Evolutionary conservation across 1,140 invertebrate genomes (phyloP), one percentile per base, ranked within the genome.

Genomic region (Hypsibius dujardini): DNA sequence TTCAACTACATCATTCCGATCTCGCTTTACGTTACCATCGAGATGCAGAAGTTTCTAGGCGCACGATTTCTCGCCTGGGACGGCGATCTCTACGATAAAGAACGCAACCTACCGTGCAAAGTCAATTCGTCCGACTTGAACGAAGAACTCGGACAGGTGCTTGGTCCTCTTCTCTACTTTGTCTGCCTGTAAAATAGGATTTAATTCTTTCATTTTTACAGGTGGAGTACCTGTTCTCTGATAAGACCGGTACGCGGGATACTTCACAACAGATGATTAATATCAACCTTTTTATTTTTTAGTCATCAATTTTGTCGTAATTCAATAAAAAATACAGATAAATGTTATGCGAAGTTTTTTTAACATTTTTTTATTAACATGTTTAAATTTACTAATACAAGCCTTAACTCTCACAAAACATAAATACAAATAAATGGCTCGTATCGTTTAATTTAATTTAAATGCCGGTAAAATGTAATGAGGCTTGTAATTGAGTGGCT

Each of bases 1-100:
- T 86, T 82, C 75, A 87, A 86, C 77, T 87, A 87, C 74, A 81
- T 87, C 67, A 85, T 87, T 71, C 86, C 86, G 1, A 87, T 87
- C 72, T 87, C 86, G 45, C 77, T 87, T 12, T 87, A 87, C 76
- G 85, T 87, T 28, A 86, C 85, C 1, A 78, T 86, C 47, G 86
- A 87, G 77, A 73, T 87, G 70, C 85, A 86, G 77, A 86, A 86
- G 74, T 87, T 87, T 78, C 71, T 86, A 15, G 84, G 85, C 1
- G 83, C 84, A 0, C 78, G 84, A 72, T 87, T 85, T 75, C 84
- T 87, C 74, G 77, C 75, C 1, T 86, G 84, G 84, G 86, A 87
- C 74, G 46, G 79, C 1, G 79, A 85, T 15, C 82, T 87, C 80
- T 84, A 81, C 73, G 83, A 85, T 75, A 75, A 78, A 42, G 74